Percentiles rank a stretch among this genome's conserved stretches.
Conservation (phyloP, 2,797 vertebrate genomes). For the Pelobates cultripes region DNA sequence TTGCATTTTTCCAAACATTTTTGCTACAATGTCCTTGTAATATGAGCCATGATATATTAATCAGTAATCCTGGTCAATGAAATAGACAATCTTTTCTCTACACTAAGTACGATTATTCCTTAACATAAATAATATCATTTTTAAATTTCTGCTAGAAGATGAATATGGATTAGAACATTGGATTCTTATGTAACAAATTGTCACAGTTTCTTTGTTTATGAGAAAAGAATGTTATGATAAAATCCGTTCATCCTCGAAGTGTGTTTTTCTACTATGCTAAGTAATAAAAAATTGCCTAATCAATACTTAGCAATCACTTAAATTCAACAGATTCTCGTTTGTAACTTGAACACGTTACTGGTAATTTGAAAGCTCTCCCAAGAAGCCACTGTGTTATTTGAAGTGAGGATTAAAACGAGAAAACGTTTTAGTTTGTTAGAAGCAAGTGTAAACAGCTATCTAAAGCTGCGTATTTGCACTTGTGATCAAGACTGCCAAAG, state of each 20-base stretch:
- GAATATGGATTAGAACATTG: constrained; percentile 7
- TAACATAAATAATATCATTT: too few species aligned
- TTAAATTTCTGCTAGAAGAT: background rate
- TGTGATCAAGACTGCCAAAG: constrained; percentile 19
- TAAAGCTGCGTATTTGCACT: constrained; percentile 31
- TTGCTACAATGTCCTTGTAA: too few species aligned
- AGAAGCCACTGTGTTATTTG: constrained; percentile 25
- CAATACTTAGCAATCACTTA: constrained; percentile 35
- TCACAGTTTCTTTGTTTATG: constrained; percentile 16
- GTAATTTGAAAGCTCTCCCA: constrained; percentile 33
- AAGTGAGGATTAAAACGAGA: constrained; percentile 37
- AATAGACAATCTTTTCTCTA: too few species aligned
- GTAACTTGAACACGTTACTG: constrained; percentile 35
- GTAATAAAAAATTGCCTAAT: constrained; percentile 33
- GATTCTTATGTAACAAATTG: background rate
- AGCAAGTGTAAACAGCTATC: constrained; percentile 33
- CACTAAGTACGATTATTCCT: too few species aligned
- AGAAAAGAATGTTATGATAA: constrained; percentile 20
- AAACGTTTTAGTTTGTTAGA: constrained; percentile 25
- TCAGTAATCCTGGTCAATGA: too few species aligned
- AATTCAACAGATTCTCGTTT: constrained; percentile 1
- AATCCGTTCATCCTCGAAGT: constrained; percentile 34
- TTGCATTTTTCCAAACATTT: too few species aligned
- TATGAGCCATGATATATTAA: too few species aligned
- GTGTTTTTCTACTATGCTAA: background rate